Conservation (phyloP, 2,797 vertebrate species). For the Cynodonichthys magdalenae region DNA sequence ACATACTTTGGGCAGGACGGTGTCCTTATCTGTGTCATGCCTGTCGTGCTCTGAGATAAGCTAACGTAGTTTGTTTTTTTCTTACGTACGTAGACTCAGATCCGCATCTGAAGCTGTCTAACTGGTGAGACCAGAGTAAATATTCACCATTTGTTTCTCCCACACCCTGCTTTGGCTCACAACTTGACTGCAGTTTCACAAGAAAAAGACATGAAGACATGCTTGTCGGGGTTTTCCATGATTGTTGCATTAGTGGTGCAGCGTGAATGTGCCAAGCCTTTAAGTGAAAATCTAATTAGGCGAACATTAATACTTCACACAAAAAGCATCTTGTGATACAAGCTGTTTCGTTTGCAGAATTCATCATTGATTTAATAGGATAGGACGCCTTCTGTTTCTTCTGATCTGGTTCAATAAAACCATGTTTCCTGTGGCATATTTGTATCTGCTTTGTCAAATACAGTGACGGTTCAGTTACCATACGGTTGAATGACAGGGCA, state of each 20-base stretch:
- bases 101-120: conserved; percentile 12
- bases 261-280: background rate
- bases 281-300: background rate
- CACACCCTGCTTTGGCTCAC: conserved; percentile 17
- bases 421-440: conserved; percentile 20
- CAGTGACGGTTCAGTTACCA: conserved; percentile 47
- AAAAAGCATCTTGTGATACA: background rate
- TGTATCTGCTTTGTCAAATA: conserved; percentile 44
- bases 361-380: too few species aligned
- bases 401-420: background rate
- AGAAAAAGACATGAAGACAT: background rate
- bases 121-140: conserved; percentile 60
- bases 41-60: background rate
- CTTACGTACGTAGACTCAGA: background rate
- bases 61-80: conserved; percentile 2
- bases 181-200: background rate
- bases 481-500: background rate
- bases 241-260: too few species aligned
- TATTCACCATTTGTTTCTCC: conserved; percentile 14
- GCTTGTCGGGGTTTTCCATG: conserved; percentile 1
- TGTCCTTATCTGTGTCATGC: background rate
- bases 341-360: background rate
- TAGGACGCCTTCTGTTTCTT: background rate
- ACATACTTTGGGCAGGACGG: background rate
- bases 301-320: background rate